Evolutionary conservation across 2,797 vertebrate genomes (phyloP), one percentile per base, ranked within the genome.

Genomic region (Thaleichthys pacificus): DNA sequence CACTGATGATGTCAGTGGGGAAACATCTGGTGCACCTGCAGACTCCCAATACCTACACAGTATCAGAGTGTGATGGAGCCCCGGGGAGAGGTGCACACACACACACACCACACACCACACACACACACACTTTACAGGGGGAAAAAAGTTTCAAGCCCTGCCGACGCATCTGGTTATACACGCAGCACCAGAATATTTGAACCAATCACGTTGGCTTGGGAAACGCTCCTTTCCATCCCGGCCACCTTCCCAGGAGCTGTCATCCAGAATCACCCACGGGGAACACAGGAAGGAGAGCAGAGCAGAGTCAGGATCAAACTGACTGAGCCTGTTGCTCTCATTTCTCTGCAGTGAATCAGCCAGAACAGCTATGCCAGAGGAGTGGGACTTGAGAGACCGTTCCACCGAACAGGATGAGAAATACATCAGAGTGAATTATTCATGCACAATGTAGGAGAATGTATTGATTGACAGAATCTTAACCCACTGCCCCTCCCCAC

Each of bases 191-290:
- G 47, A 75, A 74, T 78, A 74, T 70, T 77, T 78, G 51, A 62
- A 70, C 63, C 21, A 1, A 64, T 73, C 60, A 70, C 4, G 17
- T 61, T 70, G 77, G 76, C 78, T 79, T 81, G 65, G 22, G 68
- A 80, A 72, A 82, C 76, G 22, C 38, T 73, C 38, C 56, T 79
- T 78, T 83, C 79, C 79, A 78, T 76, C 61, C 54, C 0, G 22
- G 65, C 83, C 71, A 80, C 68, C 74, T 80, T 88, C 84, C 83
- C 77, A 82, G 58, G 66, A 85, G 71, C 77, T 70, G 74, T 77
- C 68, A 77, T 77, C 62, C 67, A 70, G 66, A 3, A 7, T 11
- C 1, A 42, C 11, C 38, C 38, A 51, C 22, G 28, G 65, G 57
- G 66, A 30, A 22, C 15, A 11, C 5, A 14, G 54, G n/a, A 42